A percentile compares a stretch with the other conserved stretches of the same genome.
Conservation (phyloP, 2,888 invertebrate species). For the Drosophila villosipedis region DNA sequence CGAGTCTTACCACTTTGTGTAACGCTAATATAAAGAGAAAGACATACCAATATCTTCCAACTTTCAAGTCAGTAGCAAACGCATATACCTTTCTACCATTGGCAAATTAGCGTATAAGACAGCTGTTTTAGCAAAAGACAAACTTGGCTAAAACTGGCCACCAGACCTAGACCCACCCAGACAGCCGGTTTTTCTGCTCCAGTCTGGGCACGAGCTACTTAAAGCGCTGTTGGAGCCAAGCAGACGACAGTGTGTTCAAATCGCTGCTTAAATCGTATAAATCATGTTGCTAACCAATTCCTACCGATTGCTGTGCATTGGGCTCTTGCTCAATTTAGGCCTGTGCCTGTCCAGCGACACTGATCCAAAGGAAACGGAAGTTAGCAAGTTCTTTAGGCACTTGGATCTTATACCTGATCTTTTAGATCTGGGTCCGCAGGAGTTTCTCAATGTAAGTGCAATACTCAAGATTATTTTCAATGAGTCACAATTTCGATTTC, state of each 20-base stretch:
- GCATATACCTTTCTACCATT: neutral
- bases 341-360: neutral
- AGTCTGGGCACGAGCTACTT: slow-evolving; percentile 34
- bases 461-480: too few relatives aligned
- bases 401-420: slow-evolving; percentile 83
- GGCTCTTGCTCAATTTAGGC: slow-evolving; percentile 7
- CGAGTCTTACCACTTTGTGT: neutral
- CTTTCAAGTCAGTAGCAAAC: neutral
- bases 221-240: slow-evolving; percentile 26
- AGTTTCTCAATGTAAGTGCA: slow-evolving; percentile 80
- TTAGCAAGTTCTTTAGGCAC: slow-evolving; percentile 81
- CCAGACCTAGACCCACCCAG: slow-evolving; percentile 46
- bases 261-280: slow-evolving; percentile 1
- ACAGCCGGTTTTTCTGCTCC: slow-evolving; percentile 47
- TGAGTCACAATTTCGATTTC: neutral
- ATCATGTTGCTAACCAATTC: slow-evolving; percentile 29
- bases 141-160: slow-evolving; percentile 35
- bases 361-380: slow-evolving; percentile 69
- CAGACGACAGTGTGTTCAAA: slow-evolving; percentile 28
- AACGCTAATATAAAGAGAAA: neutral
- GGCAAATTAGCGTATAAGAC: slow-evolving; percentile 7
- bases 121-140: slow-evolving; percentile 45
- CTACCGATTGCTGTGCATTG: slow-evolving; percentile 16
- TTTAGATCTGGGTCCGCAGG: slow-evolving; percentile 78
- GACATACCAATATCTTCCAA: neutral